These are phyloP conservation scores for Hoplodrina blanda DNA, from an alignment of 2,888 invertebrate genomes.

Conservation along the genomic window DNA sequence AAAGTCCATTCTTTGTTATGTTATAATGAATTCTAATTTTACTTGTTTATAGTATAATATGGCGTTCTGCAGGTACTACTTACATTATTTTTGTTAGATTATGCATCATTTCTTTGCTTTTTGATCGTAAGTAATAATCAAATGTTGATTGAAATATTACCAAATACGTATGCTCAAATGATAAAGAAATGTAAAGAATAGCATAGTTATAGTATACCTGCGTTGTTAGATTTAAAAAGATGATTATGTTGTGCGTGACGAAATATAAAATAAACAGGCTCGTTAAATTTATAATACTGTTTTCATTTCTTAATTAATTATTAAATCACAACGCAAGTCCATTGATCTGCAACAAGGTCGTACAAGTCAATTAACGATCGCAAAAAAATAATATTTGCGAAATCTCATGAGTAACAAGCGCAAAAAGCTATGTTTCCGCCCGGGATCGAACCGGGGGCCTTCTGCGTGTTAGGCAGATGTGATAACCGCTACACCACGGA, in stretches of 20 bases:
- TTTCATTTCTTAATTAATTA: constrained; percentile 12
- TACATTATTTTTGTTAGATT: constrained; percentile 24
- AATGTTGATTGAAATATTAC: constrained; percentile 1
- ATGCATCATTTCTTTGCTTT: constrained; percentile 9
- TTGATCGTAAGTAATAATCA: neutral
- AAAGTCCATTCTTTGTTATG: constrained; percentile 15
- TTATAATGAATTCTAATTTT: constrained; percentile 3
- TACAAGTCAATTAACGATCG: neutral
- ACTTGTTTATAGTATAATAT: constrained; percentile 6
- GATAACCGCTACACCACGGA: constrained; percentile 96
- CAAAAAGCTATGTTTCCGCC: constrained; percentile 93
- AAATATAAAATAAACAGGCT: constrained; percentile 48
- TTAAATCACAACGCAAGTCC: too few relatives aligned
- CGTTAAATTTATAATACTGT: constrained; percentile 42
- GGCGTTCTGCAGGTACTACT: constrained; percentile 6
- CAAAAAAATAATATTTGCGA: neutral
- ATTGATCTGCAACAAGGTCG: too few relatives aligned
- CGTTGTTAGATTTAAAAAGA: constrained; percentile 25
- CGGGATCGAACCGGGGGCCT: constrained; percentile 97
- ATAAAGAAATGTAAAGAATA: neutral
- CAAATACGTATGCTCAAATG: neutral
- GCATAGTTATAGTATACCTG: neutral
- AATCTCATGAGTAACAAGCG: neutral
- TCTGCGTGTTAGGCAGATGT: constrained; percentile 98
- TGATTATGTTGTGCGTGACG: constrained; percentile 40